These are phyloP conservation scores for Lates japonicus DNA, from an alignment of 2,797 vertebrate species.

Conservation along the genomic window DNA sequence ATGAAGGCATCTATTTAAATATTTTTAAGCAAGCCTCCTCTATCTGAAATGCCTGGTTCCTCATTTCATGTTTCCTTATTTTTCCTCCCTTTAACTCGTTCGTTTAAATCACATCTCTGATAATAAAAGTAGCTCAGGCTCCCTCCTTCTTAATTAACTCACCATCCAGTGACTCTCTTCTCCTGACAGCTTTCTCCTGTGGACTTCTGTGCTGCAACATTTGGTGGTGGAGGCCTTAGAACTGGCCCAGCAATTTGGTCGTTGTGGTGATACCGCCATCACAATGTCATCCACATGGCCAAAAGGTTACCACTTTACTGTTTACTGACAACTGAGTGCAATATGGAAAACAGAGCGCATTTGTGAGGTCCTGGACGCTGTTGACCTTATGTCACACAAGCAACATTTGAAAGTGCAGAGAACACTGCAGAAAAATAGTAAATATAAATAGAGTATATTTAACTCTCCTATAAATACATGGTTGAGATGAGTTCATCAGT, in stretches of 20 bases:
- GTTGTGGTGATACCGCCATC: constrained; percentile 24
- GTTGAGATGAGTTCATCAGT: constrained; percentile 6
- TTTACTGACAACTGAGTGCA: constrained; percentile 42
- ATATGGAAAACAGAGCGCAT: constrained; percentile 16
- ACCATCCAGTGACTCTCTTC: constrained; percentile 9
- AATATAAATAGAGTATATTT: constrained; percentile 51
- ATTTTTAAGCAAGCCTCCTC: not conserved
- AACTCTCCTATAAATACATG: not conserved
- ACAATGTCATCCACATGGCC: constrained; percentile 44
- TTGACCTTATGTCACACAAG: constrained; percentile 24
- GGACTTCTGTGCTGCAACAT: constrained; percentile 51
- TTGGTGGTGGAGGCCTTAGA: constrained; percentile 53
- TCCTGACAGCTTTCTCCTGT: constrained; percentile 17
- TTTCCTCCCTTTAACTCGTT: not conserved
- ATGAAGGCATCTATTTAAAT: not conserved
- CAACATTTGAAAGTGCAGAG: constrained; percentile 26
- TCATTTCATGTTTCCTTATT: constrained; percentile 8
- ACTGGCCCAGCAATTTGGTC: constrained; percentile 52
- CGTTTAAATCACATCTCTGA: constrained; percentile 10
- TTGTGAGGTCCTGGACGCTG: constrained; percentile 22
- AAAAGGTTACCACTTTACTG: constrained; percentile 60
- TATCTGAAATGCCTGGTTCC: not conserved
- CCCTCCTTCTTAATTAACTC: constrained; percentile 47
- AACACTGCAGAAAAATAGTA: constrained; percentile 24
- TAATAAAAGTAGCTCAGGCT: constrained; percentile 27